Conservation (phyloP, 2,797 vertebrate species). For the Lutjanus campechanus region DNA sequence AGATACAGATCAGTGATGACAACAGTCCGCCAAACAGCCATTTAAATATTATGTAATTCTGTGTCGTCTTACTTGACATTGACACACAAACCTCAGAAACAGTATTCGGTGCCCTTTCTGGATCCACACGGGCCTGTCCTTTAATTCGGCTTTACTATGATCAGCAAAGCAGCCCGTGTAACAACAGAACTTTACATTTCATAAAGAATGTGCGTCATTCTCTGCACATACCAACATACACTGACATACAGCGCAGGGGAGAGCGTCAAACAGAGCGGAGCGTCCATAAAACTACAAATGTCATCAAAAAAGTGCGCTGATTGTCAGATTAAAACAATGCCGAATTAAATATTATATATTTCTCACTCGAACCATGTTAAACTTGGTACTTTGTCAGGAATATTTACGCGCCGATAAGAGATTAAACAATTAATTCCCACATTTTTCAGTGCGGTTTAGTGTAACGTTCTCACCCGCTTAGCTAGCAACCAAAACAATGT, state of each 20-base stretch:
- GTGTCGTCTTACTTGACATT: background rate
- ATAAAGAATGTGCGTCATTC: conserved; percentile 44
- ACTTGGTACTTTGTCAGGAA: background rate
- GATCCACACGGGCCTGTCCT: rapidly evolving
- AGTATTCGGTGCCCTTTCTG: rapidly evolving
- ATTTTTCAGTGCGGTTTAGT: background rate
- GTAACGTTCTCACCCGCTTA: background rate
- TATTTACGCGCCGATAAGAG: rapidly evolving
- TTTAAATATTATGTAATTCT: background rate
- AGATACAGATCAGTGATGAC: background rate
- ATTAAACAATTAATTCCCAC: rapidly evolving
- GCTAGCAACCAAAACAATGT: conserved; percentile 21
- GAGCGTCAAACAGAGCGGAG: background rate
- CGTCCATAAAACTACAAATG: background rate
- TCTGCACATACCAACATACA: background rate
- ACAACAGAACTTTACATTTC: background rate
- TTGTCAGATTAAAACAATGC: background rate
- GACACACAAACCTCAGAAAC: background rate
- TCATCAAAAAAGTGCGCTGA: rapidly evolving
- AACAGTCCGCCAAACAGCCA: background rate
- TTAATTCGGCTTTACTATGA: background rate
- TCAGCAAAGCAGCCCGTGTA: rapidly evolving
- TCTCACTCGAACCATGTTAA: rapidly evolving
- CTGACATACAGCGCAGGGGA: background rate
- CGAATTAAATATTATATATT: rapidly evolving